Percentiles rank a stretch among this genome's conserved stretches.
These are phyloP conservation scores for Poeciliopsis turneri DNA, from an alignment of 2,797 vertebrate genomes.

Conservation along the genomic window DNA sequence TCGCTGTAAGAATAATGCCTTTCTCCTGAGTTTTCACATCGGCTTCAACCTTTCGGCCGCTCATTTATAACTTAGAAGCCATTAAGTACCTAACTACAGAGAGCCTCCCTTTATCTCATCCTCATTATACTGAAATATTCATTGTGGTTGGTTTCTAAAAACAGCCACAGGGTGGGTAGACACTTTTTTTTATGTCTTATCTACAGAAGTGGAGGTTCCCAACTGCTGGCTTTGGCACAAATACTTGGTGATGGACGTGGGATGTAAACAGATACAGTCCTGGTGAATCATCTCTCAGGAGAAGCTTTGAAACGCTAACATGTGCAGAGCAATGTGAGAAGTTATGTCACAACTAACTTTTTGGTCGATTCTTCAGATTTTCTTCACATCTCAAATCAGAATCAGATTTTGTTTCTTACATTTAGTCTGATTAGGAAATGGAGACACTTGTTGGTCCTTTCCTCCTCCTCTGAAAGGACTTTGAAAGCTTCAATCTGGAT, in stretches of 20 bases:
- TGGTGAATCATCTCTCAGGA: neutral
- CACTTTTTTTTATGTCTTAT: neutral
- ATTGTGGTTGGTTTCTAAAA: conserved; percentile 37
- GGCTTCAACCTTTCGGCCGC: conserved; percentile 68
- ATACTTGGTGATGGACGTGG: neutral
- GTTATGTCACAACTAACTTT: too few relatives aligned
- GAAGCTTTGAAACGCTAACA: neutral
- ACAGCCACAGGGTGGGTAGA: conserved; percentile 6
- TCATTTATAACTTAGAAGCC: conserved; percentile 69
- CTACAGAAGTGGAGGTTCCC: neutral
- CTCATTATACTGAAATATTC: conserved; percentile 70
- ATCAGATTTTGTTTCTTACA: too few relatives aligned
- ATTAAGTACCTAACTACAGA: conserved; percentile 54
- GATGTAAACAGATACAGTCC: neutral
- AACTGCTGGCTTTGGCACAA: neutral
- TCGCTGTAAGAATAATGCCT: conserved; percentile 40
- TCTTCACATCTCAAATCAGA: too few relatives aligned
- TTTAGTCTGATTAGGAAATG: too few relatives aligned
- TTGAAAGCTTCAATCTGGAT: neutral
- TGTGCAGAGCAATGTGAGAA: neutral
- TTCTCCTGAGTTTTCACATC: conserved; percentile 47
- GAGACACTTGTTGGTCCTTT: too few relatives aligned
- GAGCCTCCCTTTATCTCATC: conserved; percentile 51
- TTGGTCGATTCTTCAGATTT: too few relatives aligned
- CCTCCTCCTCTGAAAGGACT: neutral